Conservation (phyloP, 2,113 vertebrate species). For the Labeo rohita region DNA sequence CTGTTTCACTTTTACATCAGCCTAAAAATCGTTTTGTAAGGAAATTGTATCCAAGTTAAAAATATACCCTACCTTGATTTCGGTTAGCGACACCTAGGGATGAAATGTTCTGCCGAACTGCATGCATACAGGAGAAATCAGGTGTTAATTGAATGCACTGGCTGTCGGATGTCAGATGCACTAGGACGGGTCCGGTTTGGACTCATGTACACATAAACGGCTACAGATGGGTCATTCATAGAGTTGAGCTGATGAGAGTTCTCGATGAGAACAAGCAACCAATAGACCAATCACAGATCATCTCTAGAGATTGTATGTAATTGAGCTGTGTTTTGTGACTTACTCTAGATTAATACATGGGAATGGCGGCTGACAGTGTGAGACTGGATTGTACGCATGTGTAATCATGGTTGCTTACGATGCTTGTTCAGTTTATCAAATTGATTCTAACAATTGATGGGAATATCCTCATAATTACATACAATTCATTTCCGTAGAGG, state of each 20-base stretch:
- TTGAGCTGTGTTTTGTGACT: conserved; percentile 65
- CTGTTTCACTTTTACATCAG: conserved; percentile 43
- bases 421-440: conserved; percentile 76
- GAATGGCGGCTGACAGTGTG: conserved; percentile 59
- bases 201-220: conserved; percentile 85
- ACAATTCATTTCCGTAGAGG: conserved; percentile 75
- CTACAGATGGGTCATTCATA: conserved; percentile 78
- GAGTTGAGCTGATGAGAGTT: conserved; percentile 77
- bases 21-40: conserved; percentile 39
- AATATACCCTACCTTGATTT: conserved; percentile 95
- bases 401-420: conserved; percentile 8
- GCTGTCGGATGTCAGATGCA: conserved; percentile 68
- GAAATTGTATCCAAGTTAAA: conserved; percentile 70
- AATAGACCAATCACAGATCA: conserved; percentile 81
- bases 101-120: conserved; percentile 98
- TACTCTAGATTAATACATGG: conserved; percentile 58
- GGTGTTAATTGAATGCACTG: conserved; percentile 88
- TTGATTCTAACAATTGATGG: conserved; percentile 67
- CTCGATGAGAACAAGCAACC: conserved; percentile 83
- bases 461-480: conserved; percentile 78
- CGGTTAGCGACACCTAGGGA: conserved; percentile 99
- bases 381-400: background rate
- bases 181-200: conserved; percentile 74
- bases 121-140: conserved; percentile 92
- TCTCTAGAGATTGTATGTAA: conserved; percentile 76